Evolutionary conservation across 2,888 invertebrate genomes (phyloP).

Genomic region (Dinocampus coccinellae): DNA sequence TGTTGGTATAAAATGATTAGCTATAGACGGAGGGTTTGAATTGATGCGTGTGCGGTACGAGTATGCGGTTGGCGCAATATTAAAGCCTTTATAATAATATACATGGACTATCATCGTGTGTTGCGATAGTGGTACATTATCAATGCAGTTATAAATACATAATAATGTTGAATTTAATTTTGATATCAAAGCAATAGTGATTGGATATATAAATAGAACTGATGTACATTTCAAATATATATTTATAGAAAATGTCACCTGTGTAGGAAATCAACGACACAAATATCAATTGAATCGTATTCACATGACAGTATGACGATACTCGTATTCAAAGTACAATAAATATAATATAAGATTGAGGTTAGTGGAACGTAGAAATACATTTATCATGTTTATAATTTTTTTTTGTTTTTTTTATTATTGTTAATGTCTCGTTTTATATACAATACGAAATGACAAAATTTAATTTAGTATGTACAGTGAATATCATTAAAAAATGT

Average conservation of each 20-base stretch:
- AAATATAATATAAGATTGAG: neutral
- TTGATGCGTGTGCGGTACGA: neutral
- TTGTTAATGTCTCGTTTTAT: no score
- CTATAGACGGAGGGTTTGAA: neutral
- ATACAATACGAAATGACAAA: neutral
- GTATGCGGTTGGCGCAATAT: neutral
- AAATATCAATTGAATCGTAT: slow-evolving; percentile 5
- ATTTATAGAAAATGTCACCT: neutral
- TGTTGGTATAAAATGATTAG: neutral
- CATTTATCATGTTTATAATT: no score
- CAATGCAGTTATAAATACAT: slow-evolving; percentile 5
- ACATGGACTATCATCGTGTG: neutral
- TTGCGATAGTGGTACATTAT: neutral
- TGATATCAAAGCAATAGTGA: neutral
- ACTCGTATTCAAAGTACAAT: neutral
- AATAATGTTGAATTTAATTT: slow-evolving; percentile 25
- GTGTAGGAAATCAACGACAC: neutral
- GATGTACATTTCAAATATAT: neutral
- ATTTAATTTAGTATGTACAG: neutral
- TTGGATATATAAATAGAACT: neutral
- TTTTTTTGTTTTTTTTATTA: no score
- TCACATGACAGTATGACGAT: neutral
- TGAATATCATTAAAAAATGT: neutral
- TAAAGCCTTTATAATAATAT: neutral
- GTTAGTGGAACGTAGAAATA: neutral